phyloP scores from a whole-genome alignment of 2,113 vertebrate genomes.

The Amia ocellicauda region DNA sequence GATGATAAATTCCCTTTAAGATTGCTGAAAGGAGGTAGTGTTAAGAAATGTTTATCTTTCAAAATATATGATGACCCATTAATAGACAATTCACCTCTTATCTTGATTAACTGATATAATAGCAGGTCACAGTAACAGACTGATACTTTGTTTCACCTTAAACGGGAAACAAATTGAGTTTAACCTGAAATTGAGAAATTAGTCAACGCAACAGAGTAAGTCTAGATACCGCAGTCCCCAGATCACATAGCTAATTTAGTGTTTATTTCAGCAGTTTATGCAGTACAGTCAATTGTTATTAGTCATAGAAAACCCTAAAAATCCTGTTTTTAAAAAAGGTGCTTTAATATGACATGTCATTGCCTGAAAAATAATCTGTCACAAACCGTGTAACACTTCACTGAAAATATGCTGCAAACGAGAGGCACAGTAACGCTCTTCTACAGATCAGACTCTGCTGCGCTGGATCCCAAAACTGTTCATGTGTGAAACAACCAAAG shows the following conservation, averaged over 20 bases:
- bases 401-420: constrained; percentile 34
- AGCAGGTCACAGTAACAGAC: too few relatives aligned
- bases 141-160: too few relatives aligned
- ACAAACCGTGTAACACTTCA: constrained; percentile 38
- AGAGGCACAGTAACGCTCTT: constrained; percentile 30
- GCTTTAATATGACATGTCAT: constrained; percentile 62
- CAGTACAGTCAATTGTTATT: constrained; percentile 15
- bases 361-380: constrained; percentile 39
- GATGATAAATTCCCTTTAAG: too few relatives aligned
- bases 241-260: neutral
- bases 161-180: too few relatives aligned
- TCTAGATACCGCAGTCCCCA: neutral
- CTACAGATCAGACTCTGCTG: constrained; percentile 28
- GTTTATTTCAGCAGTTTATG: constrained; percentile 16
- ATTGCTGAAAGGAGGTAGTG: too few relatives aligned
- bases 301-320: neutral
- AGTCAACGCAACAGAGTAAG: too few relatives aligned
- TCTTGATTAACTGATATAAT: too few relatives aligned
- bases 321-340: constrained; percentile 52
- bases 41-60: too few relatives aligned
- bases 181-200: too few relatives aligned
- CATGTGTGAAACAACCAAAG: neutral
- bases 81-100: too few relatives aligned
- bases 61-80: too few relatives aligned
- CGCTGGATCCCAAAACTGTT: constrained; percentile 14